These are phyloP conservation scores for Ophion ventricosus DNA, from an alignment of 2,888 invertebrate species.

Conservation along the genomic window DNA sequence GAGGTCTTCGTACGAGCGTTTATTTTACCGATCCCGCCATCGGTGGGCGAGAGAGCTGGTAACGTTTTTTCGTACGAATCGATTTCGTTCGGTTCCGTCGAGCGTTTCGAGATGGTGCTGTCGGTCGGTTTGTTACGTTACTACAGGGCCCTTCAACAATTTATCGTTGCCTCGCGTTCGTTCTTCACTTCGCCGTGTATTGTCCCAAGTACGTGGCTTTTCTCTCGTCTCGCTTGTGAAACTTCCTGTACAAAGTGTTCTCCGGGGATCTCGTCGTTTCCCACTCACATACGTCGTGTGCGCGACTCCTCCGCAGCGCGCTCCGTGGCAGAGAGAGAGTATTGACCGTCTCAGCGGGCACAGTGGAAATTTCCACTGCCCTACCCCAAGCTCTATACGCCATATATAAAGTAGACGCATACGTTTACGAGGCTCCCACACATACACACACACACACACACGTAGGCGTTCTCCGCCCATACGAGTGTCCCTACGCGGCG, in stretches of 20 bases:
- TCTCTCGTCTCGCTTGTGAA: conserved; percentile 65
- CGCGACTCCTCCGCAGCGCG: conserved; percentile 11
- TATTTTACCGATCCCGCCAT: conserved; percentile 74
- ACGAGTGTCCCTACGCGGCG: neutral
- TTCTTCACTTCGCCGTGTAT: too few relatives aligned
- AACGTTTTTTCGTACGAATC: conserved; percentile 48
- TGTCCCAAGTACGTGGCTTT: too few relatives aligned
- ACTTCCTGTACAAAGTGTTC: conserved; percentile 67
- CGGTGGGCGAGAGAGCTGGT: conserved; percentile 61
- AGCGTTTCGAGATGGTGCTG: conserved; percentile 77
- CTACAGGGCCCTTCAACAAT: conserved; percentile 36
- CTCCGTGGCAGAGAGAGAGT: conserved; percentile 75
- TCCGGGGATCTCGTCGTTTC: conserved; percentile 37
- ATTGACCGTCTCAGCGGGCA: conserved; percentile 81
- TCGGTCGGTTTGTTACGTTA: conserved; percentile 61
- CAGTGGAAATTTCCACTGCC: conserved; percentile 83
- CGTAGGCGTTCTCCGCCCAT: neutral
- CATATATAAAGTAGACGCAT: conserved; percentile 61
- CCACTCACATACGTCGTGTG: conserved; percentile 12
- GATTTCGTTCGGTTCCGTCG: conserved; percentile 70
- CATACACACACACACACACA: conserved; percentile 29
- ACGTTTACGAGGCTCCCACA: conserved; percentile 55
- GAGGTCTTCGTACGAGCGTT: conserved; percentile 51
- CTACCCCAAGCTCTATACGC: conserved; percentile 78
- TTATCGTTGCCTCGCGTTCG: neutral